Percentiles rank a stretch among this genome's conserved stretches.
phyloP scores from a whole-genome alignment of 2,888 invertebrate genomes.

The Nomada fucata region DNA sequence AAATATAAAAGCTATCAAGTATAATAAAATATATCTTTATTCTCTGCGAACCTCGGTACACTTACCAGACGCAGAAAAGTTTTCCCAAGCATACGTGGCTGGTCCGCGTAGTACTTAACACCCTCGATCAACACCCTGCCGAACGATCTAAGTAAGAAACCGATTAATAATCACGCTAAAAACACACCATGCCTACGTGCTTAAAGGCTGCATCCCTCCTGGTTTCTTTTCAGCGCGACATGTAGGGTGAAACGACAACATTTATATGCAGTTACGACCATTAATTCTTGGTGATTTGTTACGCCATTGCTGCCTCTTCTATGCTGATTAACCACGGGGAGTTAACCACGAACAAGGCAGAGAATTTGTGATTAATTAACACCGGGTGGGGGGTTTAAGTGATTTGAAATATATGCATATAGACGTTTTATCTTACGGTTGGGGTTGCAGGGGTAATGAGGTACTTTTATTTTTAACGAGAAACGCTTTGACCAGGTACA shows the following conservation, averaged over 20 bases:
- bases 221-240: conserved; percentile 44
- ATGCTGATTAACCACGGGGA: conserved; percentile 27
- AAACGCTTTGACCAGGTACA: conserved; percentile 19
- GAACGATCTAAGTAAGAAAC: conserved; percentile 84
- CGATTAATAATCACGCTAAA: conserved; percentile 83
- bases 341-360: conserved; percentile 5
- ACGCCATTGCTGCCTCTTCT: not conserved
- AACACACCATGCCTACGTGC: conserved; percentile 79
- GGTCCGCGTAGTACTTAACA: conserved; percentile 95
- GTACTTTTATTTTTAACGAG: conserved; percentile 15
- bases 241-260: conserved; percentile 20
- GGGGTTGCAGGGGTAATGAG: not conserved
- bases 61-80: conserved; percentile 92
- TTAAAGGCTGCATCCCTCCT: conserved; percentile 49
- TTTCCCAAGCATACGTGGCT: conserved; percentile 94
- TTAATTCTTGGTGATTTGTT: conserved; percentile 29
- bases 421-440: conserved; percentile 5
- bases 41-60: not conserved
- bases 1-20: not conserved
- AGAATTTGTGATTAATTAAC: conserved; percentile 47
- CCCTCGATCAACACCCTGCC: conserved; percentile 95
- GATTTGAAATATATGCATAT: conserved; percentile 30
- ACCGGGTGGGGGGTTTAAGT: conserved; percentile 8
- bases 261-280: conserved; percentile 17
- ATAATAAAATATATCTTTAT: not conserved